Base-by-base conservation (phyloP, 2,797 vertebrate genomes). In the Brotula barbata region DNA sequence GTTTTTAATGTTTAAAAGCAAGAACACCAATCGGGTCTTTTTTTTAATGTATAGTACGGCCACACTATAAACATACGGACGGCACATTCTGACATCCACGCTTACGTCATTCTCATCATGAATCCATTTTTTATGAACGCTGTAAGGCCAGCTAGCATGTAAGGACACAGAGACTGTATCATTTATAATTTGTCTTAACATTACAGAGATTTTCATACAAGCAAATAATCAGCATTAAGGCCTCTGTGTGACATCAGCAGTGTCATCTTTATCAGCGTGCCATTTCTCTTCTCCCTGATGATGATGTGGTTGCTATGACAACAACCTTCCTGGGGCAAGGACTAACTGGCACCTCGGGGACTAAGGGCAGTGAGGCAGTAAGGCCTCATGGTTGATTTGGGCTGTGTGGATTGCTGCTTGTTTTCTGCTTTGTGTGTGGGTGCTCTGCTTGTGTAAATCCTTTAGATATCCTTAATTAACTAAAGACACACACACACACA, bases 251-350 rank as follows among this genome's bases (percentile, higher is more conserved):
- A 57, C 44, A 75, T 85, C 62, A 70, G 71, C 67, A 1, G 7
- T 72, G 75, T 83, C 81, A 85, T 76, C 67, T 67, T 71, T 75
- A 64, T 81, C 61, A 19, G 34, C 47, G 37, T 31, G 22, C 43
- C 34, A 73, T 84, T 77, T 76, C 70, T 82, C 39, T 62, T 57
- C 53, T 33, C 40, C 23, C 64, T 25, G 43, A 62, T 86, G 82
- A 89, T 91, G 87, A 81, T 70, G 77, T 84, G 81, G 92, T 92
- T 92, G 88, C 84, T 88, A 90, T 92, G 91, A 90, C 86, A 78
- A 93, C 88, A 86, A 69, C 85, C 86, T 86, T 90, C 78, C 66
- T 39, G 69, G 85, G 75, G 75, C 84, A 86, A 91, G 88, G 89
- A 85, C 89, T 80, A 58, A 62, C 73, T 80, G 81, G 69, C 48